Percentiles rank a stretch among this genome's conserved stretches.
These are phyloP conservation scores for Belgica antarctica DNA, from an alignment of 2,888 invertebrate species.

Conservation along the genomic window DNA sequence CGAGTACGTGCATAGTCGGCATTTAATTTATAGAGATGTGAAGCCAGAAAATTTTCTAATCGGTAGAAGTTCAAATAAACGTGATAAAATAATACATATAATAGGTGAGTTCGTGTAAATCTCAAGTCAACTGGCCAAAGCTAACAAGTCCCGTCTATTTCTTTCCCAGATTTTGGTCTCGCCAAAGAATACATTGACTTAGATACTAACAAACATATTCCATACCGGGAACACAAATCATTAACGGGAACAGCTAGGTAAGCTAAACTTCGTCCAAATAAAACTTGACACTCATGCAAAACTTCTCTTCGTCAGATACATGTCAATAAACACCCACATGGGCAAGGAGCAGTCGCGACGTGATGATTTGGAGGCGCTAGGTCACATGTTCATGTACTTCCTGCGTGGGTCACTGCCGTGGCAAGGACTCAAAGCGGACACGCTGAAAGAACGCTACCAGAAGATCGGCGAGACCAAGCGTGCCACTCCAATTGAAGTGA, in stretches of 20 bases:
- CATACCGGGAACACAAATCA: constrained; percentile 99
- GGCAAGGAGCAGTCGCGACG: constrained; percentile 99
- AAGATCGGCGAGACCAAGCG: constrained; percentile 99
- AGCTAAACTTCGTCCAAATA: too few species aligned
- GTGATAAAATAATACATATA: constrained; percentile 98
- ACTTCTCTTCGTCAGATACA: too few species aligned
- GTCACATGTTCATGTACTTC: constrained; percentile 99
- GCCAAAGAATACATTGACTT: constrained; percentile 99
- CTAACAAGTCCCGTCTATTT: background rate
- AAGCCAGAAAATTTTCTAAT: constrained; percentile 99
- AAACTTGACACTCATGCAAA: too few species aligned
- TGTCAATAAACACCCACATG: constrained; percentile 99
- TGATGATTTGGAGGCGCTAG: constrained; percentile 98
- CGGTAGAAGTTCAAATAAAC: constrained; percentile 94
- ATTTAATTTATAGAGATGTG: constrained; percentile 98
- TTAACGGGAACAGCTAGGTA: constrained; percentile 99
- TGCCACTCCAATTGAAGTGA: constrained; percentile 94
- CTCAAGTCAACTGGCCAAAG: background rate
- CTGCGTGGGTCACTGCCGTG: constrained; percentile 98
- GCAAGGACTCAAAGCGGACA: constrained; percentile 99
- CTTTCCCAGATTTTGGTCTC: constrained; percentile 90
- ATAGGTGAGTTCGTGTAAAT: constrained; percentile 65
- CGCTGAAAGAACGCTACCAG: constrained; percentile 98
- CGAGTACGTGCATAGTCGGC: constrained; percentile 99
- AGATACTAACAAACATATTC: constrained; percentile 99